Evolutionary conservation across 1,140 invertebrate genomes (phyloP).

Genomic region (Panulirus ornatus): DNA sequence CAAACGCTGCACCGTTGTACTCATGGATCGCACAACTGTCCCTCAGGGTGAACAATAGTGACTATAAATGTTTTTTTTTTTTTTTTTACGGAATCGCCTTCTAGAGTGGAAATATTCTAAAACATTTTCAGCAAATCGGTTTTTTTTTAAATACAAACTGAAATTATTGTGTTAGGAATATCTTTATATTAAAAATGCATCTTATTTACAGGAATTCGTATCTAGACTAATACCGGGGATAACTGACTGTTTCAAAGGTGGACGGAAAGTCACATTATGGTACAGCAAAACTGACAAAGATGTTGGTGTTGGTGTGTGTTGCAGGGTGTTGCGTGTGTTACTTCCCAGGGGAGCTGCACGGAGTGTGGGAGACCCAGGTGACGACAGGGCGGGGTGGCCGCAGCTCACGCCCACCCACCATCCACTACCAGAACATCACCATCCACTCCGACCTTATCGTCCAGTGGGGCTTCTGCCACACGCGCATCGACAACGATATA

Average conservation of each 20-base stretch:
- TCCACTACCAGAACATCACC: constrained; percentile 31
- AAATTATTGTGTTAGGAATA: neutral
- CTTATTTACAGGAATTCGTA: neutral
- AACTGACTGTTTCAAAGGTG: neutral
- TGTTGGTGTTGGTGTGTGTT: neutral
- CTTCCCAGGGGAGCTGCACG: constrained; percentile 35
- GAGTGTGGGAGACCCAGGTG: constrained; percentile 37
- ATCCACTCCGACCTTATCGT: constrained; percentile 9
- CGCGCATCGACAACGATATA: neutral
- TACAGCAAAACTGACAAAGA: neutral
- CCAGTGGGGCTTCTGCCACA: constrained; percentile 8
- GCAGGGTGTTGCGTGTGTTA: constrained; percentile 33
- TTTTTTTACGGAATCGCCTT: no score
- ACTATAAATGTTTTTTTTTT: neutral
- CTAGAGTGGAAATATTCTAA: no score
- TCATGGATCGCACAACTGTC: no score
- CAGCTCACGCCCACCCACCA: neutral
- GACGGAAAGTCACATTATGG: neutral
- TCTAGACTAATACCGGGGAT: neutral
- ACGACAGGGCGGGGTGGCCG: neutral
- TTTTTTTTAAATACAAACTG: neutral
- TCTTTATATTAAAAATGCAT: neutral
- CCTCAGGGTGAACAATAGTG: neutral
- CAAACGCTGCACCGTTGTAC: no score
- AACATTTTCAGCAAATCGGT: neutral